A percentile compares a stretch with the other conserved stretches of the same genome.
These are phyloP conservation scores for Tribolium castaneum DNA, from an alignment of 1,140 invertebrate species.

Conservation along the genomic window DNA sequence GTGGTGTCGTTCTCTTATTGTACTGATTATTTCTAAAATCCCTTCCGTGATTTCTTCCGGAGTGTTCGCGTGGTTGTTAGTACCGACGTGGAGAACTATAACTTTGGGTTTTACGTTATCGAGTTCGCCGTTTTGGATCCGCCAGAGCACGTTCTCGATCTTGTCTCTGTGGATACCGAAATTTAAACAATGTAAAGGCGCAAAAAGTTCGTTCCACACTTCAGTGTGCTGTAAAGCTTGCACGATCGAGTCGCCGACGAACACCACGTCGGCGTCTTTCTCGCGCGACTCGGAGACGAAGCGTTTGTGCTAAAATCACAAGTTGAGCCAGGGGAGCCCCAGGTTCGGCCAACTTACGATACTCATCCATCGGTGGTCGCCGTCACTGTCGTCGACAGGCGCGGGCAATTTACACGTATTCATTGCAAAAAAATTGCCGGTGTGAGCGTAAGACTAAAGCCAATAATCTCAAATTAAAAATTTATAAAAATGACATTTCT, in stretches of 20 bases:
- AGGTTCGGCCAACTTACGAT: constrained; percentile 57
- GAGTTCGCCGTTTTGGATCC: constrained; percentile 87
- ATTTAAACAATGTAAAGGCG: constrained; percentile 87
- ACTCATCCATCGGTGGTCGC: constrained; percentile 63
- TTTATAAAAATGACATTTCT: constrained; percentile 29
- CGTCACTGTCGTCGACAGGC: constrained; percentile 60
- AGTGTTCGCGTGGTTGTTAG: constrained; percentile 84
- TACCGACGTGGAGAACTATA: constrained; percentile 83
- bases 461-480: constrained; percentile 22
- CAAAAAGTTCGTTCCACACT: constrained; percentile 88
- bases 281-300: constrained; percentile 85
- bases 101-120: constrained; percentile 90
- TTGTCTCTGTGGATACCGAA: constrained; percentile 91
- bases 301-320: constrained; percentile 78
- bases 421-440: constrained; percentile 51
- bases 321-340: constrained; percentile 3
- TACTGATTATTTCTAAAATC: constrained; percentile 79
- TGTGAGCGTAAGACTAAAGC: not conserved
- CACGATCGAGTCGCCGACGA: constrained; percentile 89
- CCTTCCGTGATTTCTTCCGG: constrained; percentile 84
- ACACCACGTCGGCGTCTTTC: constrained; percentile 91
- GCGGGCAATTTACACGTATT: constrained; percentile 58
- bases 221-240: constrained; percentile 81
- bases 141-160: constrained; percentile 90
- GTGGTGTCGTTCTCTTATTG: constrained; percentile 80